Percentiles rank a stretch among this genome's conserved stretches.
phyloP scores from a whole-genome alignment of 2,888 invertebrate genomes.

The Mechanitis messenoides region DNA sequence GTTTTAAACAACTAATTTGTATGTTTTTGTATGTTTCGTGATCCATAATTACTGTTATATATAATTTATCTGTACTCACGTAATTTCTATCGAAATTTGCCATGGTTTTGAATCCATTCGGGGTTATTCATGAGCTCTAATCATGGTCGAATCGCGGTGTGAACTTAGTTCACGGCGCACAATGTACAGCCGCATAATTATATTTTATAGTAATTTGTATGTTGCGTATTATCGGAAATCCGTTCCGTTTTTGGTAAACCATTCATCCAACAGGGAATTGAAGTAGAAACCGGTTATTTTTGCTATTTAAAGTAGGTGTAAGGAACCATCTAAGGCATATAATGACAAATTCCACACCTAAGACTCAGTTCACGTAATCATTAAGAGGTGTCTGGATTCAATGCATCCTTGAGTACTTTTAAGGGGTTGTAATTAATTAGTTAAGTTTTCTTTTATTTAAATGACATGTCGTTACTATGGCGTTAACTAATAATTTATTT shows the following conservation, averaged over 20 bases:
- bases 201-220: slow-evolving; percentile 13
- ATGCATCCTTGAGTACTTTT: slow-evolving; percentile 8
- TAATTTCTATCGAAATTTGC: slow-evolving; percentile 10
- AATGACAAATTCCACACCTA: slow-evolving; percentile 32
- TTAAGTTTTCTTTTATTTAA: neutral
- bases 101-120: no score
- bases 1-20: no score
- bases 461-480: no score
- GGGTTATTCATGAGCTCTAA: neutral
- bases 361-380: slow-evolving; percentile 31
- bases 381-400: slow-evolving; percentile 18
- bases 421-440: slow-evolving; percentile 3
- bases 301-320: slow-evolving; percentile 26
- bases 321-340: slow-evolving; percentile 30
- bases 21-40: no score
- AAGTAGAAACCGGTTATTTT: slow-evolving; percentile 20
- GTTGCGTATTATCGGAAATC: slow-evolving; percentile 27
- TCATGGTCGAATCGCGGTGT: no score
- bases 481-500: no score
- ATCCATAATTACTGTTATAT: no score
- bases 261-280: slow-evolving; percentile 31
- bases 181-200: no score
- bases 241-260: slow-evolving; percentile 28
- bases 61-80: neutral
- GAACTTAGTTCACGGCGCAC: no score